These are phyloP conservation scores for Cladopsammia gracilis DNA, from an alignment of 64 coral and sea anemone species.

Conservation along the genomic window DNA sequence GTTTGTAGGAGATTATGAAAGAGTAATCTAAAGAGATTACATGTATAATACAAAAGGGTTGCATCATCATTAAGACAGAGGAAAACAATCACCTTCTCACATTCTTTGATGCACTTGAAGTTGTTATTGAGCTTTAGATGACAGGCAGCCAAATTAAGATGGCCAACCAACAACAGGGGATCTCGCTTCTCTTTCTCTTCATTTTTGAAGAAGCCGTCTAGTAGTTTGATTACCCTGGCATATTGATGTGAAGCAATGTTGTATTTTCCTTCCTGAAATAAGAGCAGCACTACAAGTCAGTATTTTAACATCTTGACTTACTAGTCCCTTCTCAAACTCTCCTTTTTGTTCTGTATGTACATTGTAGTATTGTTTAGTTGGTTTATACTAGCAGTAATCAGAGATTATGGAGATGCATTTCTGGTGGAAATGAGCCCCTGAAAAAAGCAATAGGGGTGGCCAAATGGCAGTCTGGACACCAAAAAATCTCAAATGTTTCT, in stretches of 20 bases:
- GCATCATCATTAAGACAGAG: neutral
- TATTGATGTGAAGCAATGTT: conserved; percentile 80
- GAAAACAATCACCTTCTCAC: conserved; percentile 68
- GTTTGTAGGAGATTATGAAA: no score
- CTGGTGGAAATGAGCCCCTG: no score
- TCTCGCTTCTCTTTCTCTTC: conserved; percentile 74
- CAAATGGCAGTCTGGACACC: no score
- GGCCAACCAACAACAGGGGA: conserved; percentile 69
- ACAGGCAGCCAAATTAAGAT: conserved; percentile 88
- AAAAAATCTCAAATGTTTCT: no score
- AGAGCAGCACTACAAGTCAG: neutral
- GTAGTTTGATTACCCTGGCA: conserved; percentile 32
- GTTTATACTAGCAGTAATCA: no score
- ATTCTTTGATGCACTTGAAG: conserved; percentile 84
- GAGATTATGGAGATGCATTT: no score
- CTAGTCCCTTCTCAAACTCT: no score
- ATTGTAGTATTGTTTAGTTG: no score
- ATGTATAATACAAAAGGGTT: neutral
- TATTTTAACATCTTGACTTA: no score
- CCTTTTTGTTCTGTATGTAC: no score
- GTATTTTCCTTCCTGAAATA: conserved; percentile 76
- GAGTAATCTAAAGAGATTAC: no score
- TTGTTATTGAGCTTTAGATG: conserved; percentile 80
- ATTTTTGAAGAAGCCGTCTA: conserved; percentile 80
- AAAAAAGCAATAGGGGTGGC: no score